These are phyloP conservation scores for Anoplolepis gracilipes DNA, from an alignment of 1,140 invertebrate genomes.

Conservation along the genomic window DNA sequence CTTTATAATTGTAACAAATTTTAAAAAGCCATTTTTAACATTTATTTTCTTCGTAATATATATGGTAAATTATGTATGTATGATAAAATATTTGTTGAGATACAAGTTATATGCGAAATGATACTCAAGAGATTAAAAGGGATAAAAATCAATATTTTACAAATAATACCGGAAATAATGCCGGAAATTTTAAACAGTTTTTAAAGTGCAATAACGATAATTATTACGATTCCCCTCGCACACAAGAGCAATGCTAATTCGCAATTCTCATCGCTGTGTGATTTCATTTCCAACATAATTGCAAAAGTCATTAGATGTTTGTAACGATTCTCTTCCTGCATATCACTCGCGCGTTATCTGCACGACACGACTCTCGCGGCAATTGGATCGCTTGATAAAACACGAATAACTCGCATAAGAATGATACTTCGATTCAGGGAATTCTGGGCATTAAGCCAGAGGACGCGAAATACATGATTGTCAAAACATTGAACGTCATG, in stretches of 20 bases:
- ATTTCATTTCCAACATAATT: slow-evolving; percentile 14
- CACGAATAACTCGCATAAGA: not conserved
- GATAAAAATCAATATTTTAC: not conserved
- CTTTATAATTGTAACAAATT: not conserved
- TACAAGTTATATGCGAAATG: not conserved
- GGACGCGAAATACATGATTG: not conserved
- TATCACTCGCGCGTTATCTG: not conserved
- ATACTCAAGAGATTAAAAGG: not conserved
- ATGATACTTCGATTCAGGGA: slow-evolving; percentile 16
- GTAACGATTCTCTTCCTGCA: slow-evolving; percentile 20
- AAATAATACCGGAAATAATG: not conserved
- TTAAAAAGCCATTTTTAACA: not conserved
- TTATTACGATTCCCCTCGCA: not conserved
- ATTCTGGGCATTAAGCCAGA: slow-evolving; percentile 20
- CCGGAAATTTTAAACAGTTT: not conserved
- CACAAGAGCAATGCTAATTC: not conserved
- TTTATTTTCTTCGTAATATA: not conserved
- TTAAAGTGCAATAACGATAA: not conserved
- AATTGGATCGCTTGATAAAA: slow-evolving; percentile 1
- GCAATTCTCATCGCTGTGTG: not conserved
- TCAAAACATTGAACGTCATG: slow-evolving; percentile 12
- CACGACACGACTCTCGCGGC: not conserved
- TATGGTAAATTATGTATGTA: not conserved
- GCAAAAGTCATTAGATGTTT: not conserved
- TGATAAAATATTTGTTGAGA: not conserved